Evolutionary conservation across 2,888 invertebrate genomes (phyloP), one percentile per base, ranked within the genome.

Genomic region (Conops quadrifasciatus): DNA sequence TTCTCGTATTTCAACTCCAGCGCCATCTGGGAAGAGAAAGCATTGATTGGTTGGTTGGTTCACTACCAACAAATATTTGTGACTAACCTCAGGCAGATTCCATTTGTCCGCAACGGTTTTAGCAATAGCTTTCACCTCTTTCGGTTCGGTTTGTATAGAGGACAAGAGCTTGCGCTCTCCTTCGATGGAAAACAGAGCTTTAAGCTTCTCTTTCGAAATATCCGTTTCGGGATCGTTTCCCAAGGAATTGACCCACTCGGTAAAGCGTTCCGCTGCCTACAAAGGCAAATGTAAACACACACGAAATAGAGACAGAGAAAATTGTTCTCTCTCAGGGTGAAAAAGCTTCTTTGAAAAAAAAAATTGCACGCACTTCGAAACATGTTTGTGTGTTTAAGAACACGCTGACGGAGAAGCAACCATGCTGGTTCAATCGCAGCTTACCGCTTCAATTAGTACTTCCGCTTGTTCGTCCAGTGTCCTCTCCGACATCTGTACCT

Each of bases 391-490:
- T 15, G 19, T 15, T 3, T n/a, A 16, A 11, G n/a, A n/a, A n/a
- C n/a, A n/a, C n/a, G n/a, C n/a, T n/a, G 5, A 15, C 19, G 11
- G 11, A 49, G 49, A 15, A 11, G n/a, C 2, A 49, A 19, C n/a
- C n/a, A n/a, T n/a, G n/a, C n/a, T 49, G 49, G 49, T n/a, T 49
- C 19, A 11, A 21, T n/a, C 4, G 5, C 47, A n/a, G 2, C 80
- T 77, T 68, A 85, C 85, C 43, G 83, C 80, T 75, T 86, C 85
- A 83, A 86, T 86, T 0, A 86, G 73, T 53, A 83, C 78, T 65
- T 85, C 85, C 0, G 86, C 85, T 70, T 86, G 85, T 51, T 86
- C 85, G 36, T 84, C 85, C 0, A 86, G 71, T 0, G 81, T 77
- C 30, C 81, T 82, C 30, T 82, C 80, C 68, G 74, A 75, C 19